These are phyloP conservation scores for Nixonia krombeini DNA, from an alignment of 1,140 invertebrate genomes.

Conservation along the genomic window DNA sequence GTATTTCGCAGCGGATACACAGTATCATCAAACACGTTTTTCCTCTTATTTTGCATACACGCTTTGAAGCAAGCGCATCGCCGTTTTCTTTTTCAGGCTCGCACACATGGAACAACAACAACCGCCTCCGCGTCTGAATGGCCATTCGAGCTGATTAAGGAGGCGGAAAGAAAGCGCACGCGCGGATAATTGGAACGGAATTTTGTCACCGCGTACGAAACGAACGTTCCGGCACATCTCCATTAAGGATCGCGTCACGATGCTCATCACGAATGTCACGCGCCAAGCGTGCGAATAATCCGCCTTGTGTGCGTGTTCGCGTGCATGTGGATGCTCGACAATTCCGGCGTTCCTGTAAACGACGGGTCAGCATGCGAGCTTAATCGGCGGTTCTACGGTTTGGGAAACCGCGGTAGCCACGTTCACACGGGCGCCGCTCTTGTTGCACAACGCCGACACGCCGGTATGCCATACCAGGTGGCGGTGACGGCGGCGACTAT, in stretches of 20 bases:
- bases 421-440: constrained; percentile 49
- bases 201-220: too few species aligned
- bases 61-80: too few species aligned
- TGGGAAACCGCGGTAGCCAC: constrained; percentile 53
- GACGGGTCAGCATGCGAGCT: constrained; percentile 44
- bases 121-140: too few species aligned
- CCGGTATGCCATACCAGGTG: constrained; percentile 21
- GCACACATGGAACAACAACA: too few species aligned
- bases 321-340: constrained; percentile 26
- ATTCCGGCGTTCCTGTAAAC: constrained; percentile 42
- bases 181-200: too few species aligned
- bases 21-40: too few species aligned
- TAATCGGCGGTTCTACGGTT: constrained; percentile 47
- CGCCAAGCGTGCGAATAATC: constrained; percentile 29
- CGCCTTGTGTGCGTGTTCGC: constrained; percentile 15
- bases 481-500: too few species aligned
- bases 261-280: constrained; percentile 20
- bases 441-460: constrained; percentile 36
- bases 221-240: background rate
- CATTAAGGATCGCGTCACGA: constrained; percentile 2
- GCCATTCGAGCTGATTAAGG: too few species aligned
- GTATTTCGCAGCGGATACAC: too few species aligned
- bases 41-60: too few species aligned
- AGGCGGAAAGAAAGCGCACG: too few species aligned
- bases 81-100: too few species aligned